Base-by-base conservation (phyloP, 2,888 invertebrate genomes). In the Perizoma flavofasciatum region DNA sequence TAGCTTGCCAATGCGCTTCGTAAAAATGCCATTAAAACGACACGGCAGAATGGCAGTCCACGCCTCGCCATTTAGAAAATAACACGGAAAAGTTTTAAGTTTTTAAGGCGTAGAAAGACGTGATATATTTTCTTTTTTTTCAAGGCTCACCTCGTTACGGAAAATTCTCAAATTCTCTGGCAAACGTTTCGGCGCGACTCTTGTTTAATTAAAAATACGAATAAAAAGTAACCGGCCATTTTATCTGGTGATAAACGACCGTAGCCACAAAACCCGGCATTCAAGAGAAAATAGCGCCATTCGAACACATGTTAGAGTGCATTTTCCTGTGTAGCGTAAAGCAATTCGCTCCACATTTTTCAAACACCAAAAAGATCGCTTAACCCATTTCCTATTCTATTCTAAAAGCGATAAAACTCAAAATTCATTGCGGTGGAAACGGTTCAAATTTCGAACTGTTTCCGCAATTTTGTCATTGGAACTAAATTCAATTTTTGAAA, bases 121-220 rank as follows among this genome's bases (percentile, higher is more conserved):
- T 59, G 53, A 66, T 66, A 65, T 68, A 63, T 65, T 62, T 63
- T 50, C 55, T 56, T 59, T 55, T 59, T 58, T 62, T 62, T 62
- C 55, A 55, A 51, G 61, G 52, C 65, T 53, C 79, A 71, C 73
- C 82, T 83, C 82, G 87, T 82, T 84, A 85, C 84, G 69, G 74
- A 78, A 85, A 86, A 85, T 78, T 80, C 81, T 78, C 78, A 82
- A 86, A 85, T 78, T 80, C 81, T 78, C 78, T 74, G 65, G 69
- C 67, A 73, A 78, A 75, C 78, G 73, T 78, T 82, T 81, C 77
- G 74, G 73, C 77, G 65, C 65, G 63, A 69, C 55, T 63, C 65
- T 85, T 88, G 89, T 89, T 89, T 91, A 91, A 91, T 91, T 90
- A 91, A 91, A 90, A 90, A 88, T 82, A 82, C 81, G 85, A 86